phyloP scores from a whole-genome alignment of 1,140 invertebrate species.

The Bombus picipes region DNA sequence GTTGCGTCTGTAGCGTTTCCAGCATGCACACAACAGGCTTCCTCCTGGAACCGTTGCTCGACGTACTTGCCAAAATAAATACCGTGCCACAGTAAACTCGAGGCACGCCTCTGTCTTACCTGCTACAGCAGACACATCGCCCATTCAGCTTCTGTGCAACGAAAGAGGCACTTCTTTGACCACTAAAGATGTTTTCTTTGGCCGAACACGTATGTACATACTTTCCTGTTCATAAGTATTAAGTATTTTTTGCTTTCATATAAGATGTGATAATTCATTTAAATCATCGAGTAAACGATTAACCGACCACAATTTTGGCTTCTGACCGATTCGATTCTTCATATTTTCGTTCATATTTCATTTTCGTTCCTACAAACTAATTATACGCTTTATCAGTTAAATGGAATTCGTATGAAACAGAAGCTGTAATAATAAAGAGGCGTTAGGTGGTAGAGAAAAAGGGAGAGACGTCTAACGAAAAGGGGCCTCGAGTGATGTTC shows the following conservation, averaged over 20 bases:
- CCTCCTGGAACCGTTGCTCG: neutral
- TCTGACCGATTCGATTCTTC: too few species aligned
- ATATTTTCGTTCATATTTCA: too few species aligned
- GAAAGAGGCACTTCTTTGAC: slow-evolving; percentile 26
- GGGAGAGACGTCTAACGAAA: slow-evolving; percentile 26
- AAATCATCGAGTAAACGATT: too few species aligned
- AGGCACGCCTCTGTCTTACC: slow-evolving; percentile 27
- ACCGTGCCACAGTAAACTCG: slow-evolving; percentile 15
- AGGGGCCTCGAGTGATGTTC: slow-evolving; percentile 52
- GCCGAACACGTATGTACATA: slow-evolving; percentile 13
- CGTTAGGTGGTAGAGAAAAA: neutral
- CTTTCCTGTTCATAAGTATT: neutral
- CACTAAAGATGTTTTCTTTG: slow-evolving; percentile 41
- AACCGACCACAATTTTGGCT: too few species aligned
- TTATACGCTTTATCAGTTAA: too few species aligned
- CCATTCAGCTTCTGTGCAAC: neutral
- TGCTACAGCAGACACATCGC: neutral
- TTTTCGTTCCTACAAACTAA: too few species aligned
- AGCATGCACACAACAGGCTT: slow-evolving; percentile 2
- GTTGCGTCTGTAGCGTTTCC: slow-evolving; percentile 3
- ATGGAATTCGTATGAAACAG: too few species aligned
- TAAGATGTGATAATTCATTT: neutral
- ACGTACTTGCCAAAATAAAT: slow-evolving; percentile 48
- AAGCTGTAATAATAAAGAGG: neutral
- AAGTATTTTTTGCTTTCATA: neutral